Evolutionary conservation across 2,113 vertebrate genomes (phyloP).

Genomic region (Crocuta crocuta): DNA sequence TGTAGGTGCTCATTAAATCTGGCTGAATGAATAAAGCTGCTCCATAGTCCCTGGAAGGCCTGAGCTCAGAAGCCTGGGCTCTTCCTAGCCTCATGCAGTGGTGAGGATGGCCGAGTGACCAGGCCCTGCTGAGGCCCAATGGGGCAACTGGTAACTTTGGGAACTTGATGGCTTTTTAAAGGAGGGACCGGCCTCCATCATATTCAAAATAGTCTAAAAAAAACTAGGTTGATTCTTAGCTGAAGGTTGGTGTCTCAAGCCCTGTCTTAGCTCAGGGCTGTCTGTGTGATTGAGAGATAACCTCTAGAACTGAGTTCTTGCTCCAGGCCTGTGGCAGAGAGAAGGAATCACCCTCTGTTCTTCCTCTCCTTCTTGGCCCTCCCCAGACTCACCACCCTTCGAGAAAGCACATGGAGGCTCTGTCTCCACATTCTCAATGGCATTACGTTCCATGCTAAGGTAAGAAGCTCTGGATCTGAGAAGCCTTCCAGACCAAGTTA

Average conservation of each 20-base stretch:
- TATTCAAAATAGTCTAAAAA: neutral
- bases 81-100: neutral
- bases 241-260: neutral
- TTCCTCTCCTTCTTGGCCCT: neutral
- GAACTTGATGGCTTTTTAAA: neutral
- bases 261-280: neutral
- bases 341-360: neutral
- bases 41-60: neutral
- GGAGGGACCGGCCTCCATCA: neutral
- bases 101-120: neutral
- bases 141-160: neutral
- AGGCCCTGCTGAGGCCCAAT: neutral
- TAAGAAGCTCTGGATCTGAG: neutral
- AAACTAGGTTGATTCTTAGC: neutral
- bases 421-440: neutral
- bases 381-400: neutral
- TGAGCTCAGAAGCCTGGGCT: neutral
- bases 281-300: neutral
- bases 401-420: neutral
- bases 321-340: neutral
- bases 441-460: accelerated
- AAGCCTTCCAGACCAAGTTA: neutral
- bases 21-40: neutral
- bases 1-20: neutral
- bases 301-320: neutral